These are phyloP conservation scores for Sylvicapra grimmia DNA, from an alignment of 2,113 vertebrate species.

Conservation along the genomic window DNA sequence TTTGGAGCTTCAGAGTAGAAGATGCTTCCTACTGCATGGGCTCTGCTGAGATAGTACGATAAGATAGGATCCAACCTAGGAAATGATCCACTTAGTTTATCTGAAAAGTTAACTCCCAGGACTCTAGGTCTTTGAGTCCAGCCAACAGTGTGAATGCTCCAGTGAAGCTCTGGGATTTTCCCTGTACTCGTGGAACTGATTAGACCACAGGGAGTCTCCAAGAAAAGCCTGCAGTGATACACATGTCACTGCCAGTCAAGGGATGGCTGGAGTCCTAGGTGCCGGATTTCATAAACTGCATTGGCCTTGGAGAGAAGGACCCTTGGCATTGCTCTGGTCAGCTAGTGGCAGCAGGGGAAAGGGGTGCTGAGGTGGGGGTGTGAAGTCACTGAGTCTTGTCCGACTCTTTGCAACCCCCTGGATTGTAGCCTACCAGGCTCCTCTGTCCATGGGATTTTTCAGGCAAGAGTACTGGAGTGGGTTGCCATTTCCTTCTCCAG, in stretches of 20 bases:
- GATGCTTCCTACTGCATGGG: not conserved
- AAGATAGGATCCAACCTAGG: conserved; percentile 2
- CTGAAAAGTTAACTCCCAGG: conserved; percentile 24
- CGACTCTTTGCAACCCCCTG: rapidly evolving
- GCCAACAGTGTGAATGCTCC: not conserved
- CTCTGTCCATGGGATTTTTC: not conserved
- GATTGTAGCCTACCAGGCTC: not conserved
- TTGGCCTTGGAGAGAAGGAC: not conserved
- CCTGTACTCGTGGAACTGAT: not conserved
- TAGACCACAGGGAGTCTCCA: not conserved
- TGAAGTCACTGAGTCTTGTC: not conserved
- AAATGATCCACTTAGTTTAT: conserved; percentile 27
- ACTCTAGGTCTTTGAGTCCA: not conserved
- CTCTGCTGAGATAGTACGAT: not conserved
- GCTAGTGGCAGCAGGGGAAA: not conserved
- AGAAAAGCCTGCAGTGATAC: not conserved
- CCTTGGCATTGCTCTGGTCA: conserved; percentile 45
- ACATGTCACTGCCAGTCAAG: not conserved
- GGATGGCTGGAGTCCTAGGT: not conserved
- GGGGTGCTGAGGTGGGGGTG: conserved; percentile 32
- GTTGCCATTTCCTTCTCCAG: not conserved
- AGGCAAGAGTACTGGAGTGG: not conserved
- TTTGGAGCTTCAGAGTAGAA: conserved; percentile 27
- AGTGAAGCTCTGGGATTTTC: not conserved
- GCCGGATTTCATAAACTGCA: not conserved